Base-by-base conservation (phyloP, 2,113 vertebrate species). In the Embiotoca jacksoni region DNA sequence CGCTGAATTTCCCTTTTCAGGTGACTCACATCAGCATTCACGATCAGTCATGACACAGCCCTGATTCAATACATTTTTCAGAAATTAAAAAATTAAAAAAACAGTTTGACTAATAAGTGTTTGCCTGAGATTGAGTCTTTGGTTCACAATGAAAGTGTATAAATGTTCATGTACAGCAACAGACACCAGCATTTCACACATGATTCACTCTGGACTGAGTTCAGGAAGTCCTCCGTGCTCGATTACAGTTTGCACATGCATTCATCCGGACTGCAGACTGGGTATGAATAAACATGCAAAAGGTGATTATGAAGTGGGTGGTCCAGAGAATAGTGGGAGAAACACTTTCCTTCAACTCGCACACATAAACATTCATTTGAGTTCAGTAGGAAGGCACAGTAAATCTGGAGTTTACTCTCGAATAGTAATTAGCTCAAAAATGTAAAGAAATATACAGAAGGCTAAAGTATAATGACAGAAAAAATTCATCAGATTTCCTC, bases 51-150 rank as follows among this genome's bases (percentile, higher is more conserved):
- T 71, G 67, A 80, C 58, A 66, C 53, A 31, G 16, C 9, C 37
- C 39, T 71, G 67, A 80, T 61, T 70, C 53, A 31, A 9, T 15
- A n/a, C 13, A 62, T 15, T 15, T 2, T 16, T 2, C 0, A 14
- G 7, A 39, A 23, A 4, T 2, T 0, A 41, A 41, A 41, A 23
- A 23, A 23, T 23, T 23, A 23, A 16, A 59, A 2, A 63, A 52
- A 15, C 0, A 33, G 8, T 77, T 62, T 54, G 11, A 52, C 9
- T 2, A 53, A 32, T 39, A 73, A 37, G 41, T 46, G 35, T 75
- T 81, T 64, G 30, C 86, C 82, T 86, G 86, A 89, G 81, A 77
- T 77, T 72, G 53, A 74, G 52, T 83, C 46, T 90, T 85, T 82
- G 77, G 84, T 86, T 80, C 69, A 57, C 36, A 71, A 47, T 65